A percentile compares a stretch with the other conserved stretches of the same genome.
These are phyloP conservation scores for Lordiphosa mommai DNA, from an alignment of 1,140 invertebrate species.

Conservation along the genomic window DNA sequence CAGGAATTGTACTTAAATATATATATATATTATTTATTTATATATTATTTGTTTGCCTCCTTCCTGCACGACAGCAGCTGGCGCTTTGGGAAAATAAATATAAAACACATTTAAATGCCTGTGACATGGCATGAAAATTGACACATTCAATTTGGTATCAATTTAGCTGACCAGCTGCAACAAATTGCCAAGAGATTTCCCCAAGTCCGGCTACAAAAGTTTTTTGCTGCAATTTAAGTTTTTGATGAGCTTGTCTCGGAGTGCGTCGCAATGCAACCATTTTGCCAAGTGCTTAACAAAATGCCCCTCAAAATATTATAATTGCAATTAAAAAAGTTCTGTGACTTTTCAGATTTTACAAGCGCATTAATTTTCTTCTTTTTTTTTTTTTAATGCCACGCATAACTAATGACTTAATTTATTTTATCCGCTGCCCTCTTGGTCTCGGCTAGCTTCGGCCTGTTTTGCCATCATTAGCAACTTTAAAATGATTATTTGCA, in stretches of 20 bases:
- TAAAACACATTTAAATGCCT: constrained; percentile 61
- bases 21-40: too few relatives aligned
- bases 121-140: constrained; percentile 56
- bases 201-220: constrained; percentile 38
- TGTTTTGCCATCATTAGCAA: constrained; percentile 49
- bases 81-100: constrained; percentile 41
- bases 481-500: constrained; percentile 73
- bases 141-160: constrained; percentile 67
- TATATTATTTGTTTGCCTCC: constrained; percentile 25
- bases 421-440: constrained; percentile 20
- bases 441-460: constrained; percentile 3
- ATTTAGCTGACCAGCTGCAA: constrained; percentile 58
- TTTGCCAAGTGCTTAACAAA: constrained; percentile 7
- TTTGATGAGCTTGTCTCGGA: constrained; percentile 27
- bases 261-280: constrained; percentile 12
- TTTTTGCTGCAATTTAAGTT: constrained; percentile 64
- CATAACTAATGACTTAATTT: constrained; percentile 77
- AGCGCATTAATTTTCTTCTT: constrained; percentile 69
- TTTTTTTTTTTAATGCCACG: constrained; percentile 40
- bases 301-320: constrained; percentile 16
- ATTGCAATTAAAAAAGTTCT: constrained; percentile 66
- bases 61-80: constrained; percentile 40
- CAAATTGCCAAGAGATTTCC: constrained; percentile 61
- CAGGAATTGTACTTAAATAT: too few relatives aligned
- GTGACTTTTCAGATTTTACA: constrained; percentile 40